phyloP scores from a whole-genome alignment of 2,888 invertebrate genomes.

The Cephus runcator region DNA sequence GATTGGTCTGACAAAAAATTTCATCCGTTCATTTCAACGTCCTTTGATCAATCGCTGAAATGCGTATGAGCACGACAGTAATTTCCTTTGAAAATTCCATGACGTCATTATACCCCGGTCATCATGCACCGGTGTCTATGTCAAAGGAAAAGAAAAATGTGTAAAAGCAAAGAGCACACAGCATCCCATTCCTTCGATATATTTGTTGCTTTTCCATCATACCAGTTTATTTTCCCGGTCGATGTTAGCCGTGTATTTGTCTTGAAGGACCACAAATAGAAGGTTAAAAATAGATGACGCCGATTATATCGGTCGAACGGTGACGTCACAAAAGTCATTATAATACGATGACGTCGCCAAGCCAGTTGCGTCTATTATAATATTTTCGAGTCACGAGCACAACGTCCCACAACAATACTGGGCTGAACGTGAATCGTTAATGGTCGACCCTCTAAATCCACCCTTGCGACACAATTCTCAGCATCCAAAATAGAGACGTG shows the following conservation, averaged over 20 bases:
- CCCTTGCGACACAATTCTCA: background rate
- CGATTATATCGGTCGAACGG: slow-evolving; percentile 3
- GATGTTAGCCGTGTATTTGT: background rate
- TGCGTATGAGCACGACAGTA: background rate
- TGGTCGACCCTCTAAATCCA: background rate
- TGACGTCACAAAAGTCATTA: background rate
- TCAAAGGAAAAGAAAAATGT: background rate
- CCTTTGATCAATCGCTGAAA: background rate
- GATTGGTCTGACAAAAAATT: background rate
- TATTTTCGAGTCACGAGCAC: background rate
- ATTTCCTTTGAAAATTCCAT: background rate
- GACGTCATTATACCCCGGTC: background rate
- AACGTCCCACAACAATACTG: background rate
- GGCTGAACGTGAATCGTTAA: background rate
- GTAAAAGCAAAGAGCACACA: background rate
- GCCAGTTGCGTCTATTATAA: background rate
- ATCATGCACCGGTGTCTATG: background rate
- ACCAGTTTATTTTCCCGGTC: background rate
- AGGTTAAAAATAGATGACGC: slow-evolving; percentile 3
- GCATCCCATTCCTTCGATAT: background rate
- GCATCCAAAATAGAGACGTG: slow-evolving; percentile 13
- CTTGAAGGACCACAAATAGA: background rate
- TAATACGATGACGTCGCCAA: background rate
- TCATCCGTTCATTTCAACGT: background rate
- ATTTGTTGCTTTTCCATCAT: background rate